These are phyloP conservation scores for Sitta carolinensis DNA, from an alignment of 2,797 vertebrate genomes.

Conservation along the genomic window DNA sequence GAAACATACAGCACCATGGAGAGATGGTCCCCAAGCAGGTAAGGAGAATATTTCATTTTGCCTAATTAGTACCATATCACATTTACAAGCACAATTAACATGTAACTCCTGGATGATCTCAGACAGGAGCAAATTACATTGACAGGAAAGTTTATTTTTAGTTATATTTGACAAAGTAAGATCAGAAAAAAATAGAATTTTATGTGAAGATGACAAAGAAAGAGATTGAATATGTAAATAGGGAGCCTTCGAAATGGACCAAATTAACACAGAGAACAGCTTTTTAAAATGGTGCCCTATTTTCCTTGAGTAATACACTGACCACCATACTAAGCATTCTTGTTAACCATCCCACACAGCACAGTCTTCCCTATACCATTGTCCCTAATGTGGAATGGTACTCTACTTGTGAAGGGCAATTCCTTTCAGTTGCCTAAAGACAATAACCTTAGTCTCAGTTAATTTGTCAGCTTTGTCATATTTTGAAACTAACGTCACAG, in stretches of 20 bases:
- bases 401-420: background rate
- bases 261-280: background rate
- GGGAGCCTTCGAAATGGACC: background rate
- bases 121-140: background rate
- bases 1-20: background rate
- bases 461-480: background rate
- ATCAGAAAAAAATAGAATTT: background rate
- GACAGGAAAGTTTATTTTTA: background rate
- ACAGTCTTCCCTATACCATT: background rate
- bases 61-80: background rate
- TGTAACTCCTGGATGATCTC: background rate
- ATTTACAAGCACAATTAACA: background rate
- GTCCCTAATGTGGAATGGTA: background rate
- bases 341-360: background rate
- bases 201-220: background rate
- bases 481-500: background rate
- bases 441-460: background rate
- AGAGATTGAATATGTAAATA: background rate
- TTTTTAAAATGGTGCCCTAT: background rate
- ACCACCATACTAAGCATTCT: background rate
- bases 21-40: background rate
- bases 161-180: background rate
- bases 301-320: background rate
- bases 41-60: background rate
- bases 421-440: background rate